A percentile compares a stretch with the other conserved stretches of the same genome.
phyloP scores from a whole-genome alignment of 2,888 invertebrate genomes.

The Hydropsyche betteni region DNA sequence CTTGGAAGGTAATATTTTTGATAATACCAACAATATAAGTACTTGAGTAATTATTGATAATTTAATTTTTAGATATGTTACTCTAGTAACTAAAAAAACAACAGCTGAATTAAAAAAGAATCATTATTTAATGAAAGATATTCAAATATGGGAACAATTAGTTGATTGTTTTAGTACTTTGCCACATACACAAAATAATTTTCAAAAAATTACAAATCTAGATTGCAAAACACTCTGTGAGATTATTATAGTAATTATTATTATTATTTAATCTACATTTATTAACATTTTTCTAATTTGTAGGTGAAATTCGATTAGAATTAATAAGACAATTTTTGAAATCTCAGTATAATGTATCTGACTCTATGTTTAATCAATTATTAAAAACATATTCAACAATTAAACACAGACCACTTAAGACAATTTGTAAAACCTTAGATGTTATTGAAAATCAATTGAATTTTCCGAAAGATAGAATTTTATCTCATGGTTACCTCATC shows the following conservation, averaged over 20 bases:
- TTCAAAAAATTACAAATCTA: constrained; percentile 25
- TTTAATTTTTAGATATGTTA: constrained; percentile 59
- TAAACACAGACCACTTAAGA: constrained; percentile 61
- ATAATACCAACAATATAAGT: background rate
- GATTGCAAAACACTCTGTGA: constrained; percentile 38
- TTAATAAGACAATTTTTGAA: constrained; percentile 60
- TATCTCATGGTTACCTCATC: constrained; percentile 69
- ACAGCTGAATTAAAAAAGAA: constrained; percentile 59
- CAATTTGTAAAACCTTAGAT: constrained; percentile 66
- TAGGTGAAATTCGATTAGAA: constrained; percentile 61
- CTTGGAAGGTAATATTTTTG: constrained; percentile 56
- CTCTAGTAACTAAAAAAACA: constrained; percentile 59
- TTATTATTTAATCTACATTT: constrained; percentile 16
- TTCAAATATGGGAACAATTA: constrained; percentile 58
- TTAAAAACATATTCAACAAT: constrained; percentile 60
- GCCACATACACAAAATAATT: constrained; percentile 56
- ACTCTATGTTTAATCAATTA: constrained; percentile 59
- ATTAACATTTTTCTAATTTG: constrained; percentile 52
- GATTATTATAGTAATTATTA: constrained; percentile 13
- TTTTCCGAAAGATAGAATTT: constrained; percentile 64
- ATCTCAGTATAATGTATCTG: constrained; percentile 58
- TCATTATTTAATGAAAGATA: constrained; percentile 56
- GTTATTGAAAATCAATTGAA: constrained; percentile 67
- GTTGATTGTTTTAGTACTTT: constrained; percentile 57
- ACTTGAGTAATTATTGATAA: constrained; percentile 53